A percentile compares a stretch with the other conserved stretches of the same genome.
Conservation (phyloP, 2,113 vertebrate species). For the Tinamus guttatus region DNA sequence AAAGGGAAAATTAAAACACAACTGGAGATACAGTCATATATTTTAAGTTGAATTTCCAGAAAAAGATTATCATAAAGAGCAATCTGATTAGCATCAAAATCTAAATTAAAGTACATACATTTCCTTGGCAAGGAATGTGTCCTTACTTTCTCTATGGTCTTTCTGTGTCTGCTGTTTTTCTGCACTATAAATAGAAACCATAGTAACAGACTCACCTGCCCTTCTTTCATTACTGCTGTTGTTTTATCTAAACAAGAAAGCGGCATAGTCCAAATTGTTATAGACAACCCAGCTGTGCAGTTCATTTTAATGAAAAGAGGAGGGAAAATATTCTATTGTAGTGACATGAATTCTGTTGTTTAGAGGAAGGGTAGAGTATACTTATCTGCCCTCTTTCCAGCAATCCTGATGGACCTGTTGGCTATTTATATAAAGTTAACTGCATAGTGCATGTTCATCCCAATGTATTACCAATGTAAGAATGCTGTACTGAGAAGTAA, state of each 20-base stretch:
- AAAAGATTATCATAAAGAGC: neutral
- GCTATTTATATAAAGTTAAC: neutral
- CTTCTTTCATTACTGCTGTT: conserved; percentile 57
- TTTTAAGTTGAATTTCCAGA: neutral
- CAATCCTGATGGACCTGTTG: neutral
- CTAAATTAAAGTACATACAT: neutral
- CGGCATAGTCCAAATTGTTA: conserved; percentile 17
- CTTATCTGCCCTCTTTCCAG: neutral
- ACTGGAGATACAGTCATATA: neutral
- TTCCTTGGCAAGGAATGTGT: neutral
- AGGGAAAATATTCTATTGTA: neutral
- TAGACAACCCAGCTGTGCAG: conserved; percentile 20
- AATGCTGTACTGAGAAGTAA: neutral
- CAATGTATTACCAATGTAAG: neutral
- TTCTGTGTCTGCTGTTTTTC: conserved; percentile 14
- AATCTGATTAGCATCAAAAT: neutral
- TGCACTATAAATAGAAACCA: conserved; percentile 69
- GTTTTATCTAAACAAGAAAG: conserved; percentile 73
- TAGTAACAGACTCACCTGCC: conserved; percentile 70
- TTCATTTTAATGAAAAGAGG: neutral
- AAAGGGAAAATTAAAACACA: neutral
- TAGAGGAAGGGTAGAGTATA: neutral
- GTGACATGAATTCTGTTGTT: neutral
- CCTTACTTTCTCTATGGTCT: neutral
- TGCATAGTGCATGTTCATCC: neutral